Conservation (phyloP, 1,140 invertebrate species). For the Drosophila busckii region DNA sequence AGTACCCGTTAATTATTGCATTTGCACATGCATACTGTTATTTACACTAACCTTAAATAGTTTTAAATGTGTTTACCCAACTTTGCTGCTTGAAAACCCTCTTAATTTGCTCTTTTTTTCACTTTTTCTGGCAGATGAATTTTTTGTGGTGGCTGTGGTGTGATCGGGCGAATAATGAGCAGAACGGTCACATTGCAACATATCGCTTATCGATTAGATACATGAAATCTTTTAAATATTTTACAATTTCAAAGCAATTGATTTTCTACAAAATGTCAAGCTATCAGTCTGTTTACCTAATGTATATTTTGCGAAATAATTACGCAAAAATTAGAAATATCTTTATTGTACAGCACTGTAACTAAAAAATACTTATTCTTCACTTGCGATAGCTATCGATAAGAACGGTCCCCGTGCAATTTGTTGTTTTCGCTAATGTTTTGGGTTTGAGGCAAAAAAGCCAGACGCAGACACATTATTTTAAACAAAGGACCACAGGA, state of each 20-base stretch:
- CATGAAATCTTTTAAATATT: no score
- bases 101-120: conserved; percentile 62
- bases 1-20: background rate
- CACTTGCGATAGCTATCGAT: no score
- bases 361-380: no score
- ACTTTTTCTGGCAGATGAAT: conserved; percentile 59
- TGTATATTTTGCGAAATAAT: no score
- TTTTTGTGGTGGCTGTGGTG: conserved; percentile 30
- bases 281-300: no score
- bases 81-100: conserved; percentile 23
- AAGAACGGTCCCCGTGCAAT: no score
- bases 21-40: background rate
- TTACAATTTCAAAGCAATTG: no score
- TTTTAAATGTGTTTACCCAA: conserved; percentile 41
- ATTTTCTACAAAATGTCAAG: no score
- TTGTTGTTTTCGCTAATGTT: conserved; percentile 38
- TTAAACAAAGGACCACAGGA: conserved; percentile 72
- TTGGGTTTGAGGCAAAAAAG: conserved; percentile 68
- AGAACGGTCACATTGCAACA: conserved; percentile 9
- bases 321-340: no score
- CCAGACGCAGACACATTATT: conserved; percentile 54
- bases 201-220: background rate
- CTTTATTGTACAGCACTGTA: no score
- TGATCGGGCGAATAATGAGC: conserved; percentile 13
- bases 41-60: conserved; percentile 33